Percentiles rank a stretch among this genome's conserved stretches.
phyloP scores from a whole-genome alignment of 2,113 vertebrate species.

The Tachycineta bicolor region DNA sequence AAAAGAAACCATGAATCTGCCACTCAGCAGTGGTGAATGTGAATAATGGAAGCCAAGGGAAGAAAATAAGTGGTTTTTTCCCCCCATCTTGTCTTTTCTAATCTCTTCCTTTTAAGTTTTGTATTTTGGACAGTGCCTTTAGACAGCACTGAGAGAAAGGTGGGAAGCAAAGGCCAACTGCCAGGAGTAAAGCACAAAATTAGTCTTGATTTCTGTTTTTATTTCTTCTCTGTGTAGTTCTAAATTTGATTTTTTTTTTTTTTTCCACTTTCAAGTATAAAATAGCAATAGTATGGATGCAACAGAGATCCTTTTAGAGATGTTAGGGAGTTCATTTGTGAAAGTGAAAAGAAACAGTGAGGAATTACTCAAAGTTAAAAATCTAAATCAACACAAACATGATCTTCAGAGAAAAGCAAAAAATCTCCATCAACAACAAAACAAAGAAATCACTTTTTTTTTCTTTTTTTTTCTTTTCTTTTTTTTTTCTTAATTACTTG shows the following conservation, averaged over 20 bases:
- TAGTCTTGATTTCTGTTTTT: background rate
- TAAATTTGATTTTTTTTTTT: background rate
- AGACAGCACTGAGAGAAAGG: background rate
- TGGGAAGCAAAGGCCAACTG: background rate
- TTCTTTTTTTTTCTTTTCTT: too few relatives aligned
- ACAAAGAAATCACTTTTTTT: background rate
- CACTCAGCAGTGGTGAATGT: background rate
- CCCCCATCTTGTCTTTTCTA: background rate
- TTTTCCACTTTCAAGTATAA: background rate
- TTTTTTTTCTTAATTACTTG: too few relatives aligned
- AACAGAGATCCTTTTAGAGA: background rate
- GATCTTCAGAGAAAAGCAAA: background rate
- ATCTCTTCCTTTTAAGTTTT: background rate
- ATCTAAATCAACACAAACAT: background rate
- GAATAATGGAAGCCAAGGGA: background rate
- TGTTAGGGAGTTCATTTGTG: background rate
- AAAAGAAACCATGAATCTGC: background rate
- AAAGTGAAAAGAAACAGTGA: background rate
- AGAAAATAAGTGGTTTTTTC: background rate
- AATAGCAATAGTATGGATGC: background rate
- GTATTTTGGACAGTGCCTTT: background rate
- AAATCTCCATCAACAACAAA: background rate
- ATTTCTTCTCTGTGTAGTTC: background rate
- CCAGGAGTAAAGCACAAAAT: background rate
- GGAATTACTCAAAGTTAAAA: background rate